Conservation (phyloP, 1,140 invertebrate species). For the Macrocentrus cingulum region DNA sequence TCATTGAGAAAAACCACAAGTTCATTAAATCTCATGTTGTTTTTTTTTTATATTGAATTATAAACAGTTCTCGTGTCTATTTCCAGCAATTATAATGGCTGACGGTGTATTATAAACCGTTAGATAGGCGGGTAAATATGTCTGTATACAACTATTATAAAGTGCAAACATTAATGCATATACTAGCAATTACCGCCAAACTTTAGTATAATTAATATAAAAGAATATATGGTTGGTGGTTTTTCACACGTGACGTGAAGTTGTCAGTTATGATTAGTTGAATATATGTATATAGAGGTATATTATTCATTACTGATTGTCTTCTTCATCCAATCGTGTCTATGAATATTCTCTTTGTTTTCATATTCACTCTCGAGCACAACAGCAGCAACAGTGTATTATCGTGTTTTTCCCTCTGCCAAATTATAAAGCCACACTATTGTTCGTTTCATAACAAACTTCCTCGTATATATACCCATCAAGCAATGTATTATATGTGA, state of each 20-base stretch:
- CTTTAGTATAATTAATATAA: conserved; percentile 10
- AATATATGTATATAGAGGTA: background rate
- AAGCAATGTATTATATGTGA: too few relatives aligned
- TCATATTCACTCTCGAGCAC: background rate
- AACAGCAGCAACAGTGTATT: background rate
- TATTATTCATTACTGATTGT: background rate
- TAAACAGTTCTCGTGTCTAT: conserved; percentile 28
- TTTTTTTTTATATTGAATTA: conserved; percentile 33
- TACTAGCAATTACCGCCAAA: conserved; percentile 3
- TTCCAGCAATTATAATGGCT: conserved; percentile 1
- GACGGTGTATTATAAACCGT: background rate
- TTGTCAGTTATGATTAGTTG: background rate
- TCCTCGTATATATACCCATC: background rate
- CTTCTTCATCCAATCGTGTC: background rate
- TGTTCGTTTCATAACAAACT: conserved; percentile 6
- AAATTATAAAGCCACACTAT: background rate
- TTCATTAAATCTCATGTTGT: conserved; percentile 26
- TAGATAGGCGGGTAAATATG: background rate
- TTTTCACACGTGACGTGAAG: background rate
- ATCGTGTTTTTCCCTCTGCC: background rate
- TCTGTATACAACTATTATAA: background rate
- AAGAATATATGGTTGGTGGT: too few relatives aligned
- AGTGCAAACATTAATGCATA: background rate
- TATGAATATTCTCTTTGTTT: background rate
- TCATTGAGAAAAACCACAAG: too few relatives aligned